These are phyloP conservation scores for Pristis pectinata DNA, from an alignment of 2,797 vertebrate species.

Conservation along the genomic window DNA sequence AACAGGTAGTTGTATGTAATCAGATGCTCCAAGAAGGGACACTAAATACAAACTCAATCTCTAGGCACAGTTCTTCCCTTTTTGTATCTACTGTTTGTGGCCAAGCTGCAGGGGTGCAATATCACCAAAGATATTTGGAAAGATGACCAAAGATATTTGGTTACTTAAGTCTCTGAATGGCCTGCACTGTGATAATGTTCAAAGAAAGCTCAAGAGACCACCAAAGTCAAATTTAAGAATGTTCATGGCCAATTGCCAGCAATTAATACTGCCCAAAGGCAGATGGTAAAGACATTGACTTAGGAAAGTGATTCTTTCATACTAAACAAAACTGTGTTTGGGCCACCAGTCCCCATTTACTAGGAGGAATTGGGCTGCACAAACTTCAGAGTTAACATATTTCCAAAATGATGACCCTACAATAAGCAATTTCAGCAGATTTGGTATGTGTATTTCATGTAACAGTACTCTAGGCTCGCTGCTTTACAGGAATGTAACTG, in stretches of 20 bases:
- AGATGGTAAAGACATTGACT: neutral
- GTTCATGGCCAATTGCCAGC: neutral
- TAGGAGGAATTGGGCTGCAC: neutral
- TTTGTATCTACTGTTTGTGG: neutral
- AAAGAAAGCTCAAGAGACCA: neutral
- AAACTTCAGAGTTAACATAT: neutral
- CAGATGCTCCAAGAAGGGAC: neutral
- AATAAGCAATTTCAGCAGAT: neutral
- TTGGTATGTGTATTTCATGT: neutral
- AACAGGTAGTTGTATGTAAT: neutral
- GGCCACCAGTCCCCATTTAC: neutral
- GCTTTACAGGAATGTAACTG: neutral
- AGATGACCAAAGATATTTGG: too few relatives aligned
- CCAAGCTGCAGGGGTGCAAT: neutral
- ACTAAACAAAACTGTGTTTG: neutral
- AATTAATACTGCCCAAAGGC: neutral
- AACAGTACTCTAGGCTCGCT: neutral
- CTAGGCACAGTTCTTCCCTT: neutral
- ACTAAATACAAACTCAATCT: neutral
- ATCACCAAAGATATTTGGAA: neutral
- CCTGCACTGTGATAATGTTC: neutral
- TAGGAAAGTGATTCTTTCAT: neutral
- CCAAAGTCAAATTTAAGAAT: neutral
- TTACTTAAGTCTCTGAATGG: neutral
- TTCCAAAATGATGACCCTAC: neutral